These are phyloP conservation scores for Poeciliopsis paucimaculata DNA, from an alignment of 2,797 vertebrate genomes.

Conservation along the genomic window DNA sequence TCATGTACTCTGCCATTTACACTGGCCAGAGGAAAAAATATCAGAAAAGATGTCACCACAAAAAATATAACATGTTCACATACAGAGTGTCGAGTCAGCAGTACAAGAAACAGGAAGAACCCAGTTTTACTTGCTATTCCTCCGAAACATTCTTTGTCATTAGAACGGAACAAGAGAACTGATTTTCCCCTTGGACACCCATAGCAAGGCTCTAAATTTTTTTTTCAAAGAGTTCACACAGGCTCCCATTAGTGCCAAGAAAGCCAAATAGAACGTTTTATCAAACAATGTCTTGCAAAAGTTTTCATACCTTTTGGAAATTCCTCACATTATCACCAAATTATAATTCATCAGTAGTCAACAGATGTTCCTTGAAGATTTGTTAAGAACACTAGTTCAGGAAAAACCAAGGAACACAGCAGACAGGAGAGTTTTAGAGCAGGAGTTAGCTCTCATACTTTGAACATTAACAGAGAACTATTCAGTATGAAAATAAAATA, in stretches of 20 bases:
- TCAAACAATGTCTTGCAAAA: background rate
- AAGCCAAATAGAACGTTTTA: background rate
- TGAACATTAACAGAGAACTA: background rate
- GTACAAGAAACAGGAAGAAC: slow-evolving; percentile 57
- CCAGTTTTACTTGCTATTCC: slow-evolving; percentile 29
- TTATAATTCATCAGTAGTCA: background rate
- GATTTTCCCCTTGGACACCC: slow-evolving; percentile 41
- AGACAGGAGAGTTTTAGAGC: background rate
- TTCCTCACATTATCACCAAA: background rate
- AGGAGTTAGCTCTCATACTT: background rate
- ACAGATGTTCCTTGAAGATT: background rate
- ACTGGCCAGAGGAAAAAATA: too few species aligned
- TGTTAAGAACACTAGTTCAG: background rate
- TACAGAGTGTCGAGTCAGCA: slow-evolving; percentile 54
- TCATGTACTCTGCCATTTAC: too few species aligned
- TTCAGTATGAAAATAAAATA: background rate
- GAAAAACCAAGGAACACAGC: background rate
- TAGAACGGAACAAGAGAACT: slow-evolving; percentile 34
- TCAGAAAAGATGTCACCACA: too few species aligned
- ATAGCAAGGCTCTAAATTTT: slow-evolving; percentile 4
- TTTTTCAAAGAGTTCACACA: background rate
- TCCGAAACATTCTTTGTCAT: slow-evolving; percentile 17
- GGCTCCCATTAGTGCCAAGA: background rate
- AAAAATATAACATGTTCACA: background rate
- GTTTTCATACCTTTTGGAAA: background rate